Base-by-base conservation (phyloP, 2,888 invertebrate species). In the Xylophagus ater region DNA sequence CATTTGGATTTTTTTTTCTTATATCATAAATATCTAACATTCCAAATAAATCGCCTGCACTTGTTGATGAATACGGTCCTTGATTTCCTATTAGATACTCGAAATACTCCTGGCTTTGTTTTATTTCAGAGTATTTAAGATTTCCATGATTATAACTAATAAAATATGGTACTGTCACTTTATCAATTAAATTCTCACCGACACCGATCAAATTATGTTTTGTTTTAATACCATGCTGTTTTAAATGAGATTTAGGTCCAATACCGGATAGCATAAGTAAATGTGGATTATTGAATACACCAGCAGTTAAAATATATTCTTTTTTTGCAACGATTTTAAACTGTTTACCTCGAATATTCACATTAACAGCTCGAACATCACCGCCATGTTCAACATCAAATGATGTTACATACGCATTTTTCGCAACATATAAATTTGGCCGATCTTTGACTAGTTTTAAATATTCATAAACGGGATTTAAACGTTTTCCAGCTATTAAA, bases 241-340 rank as follows among this genome's bases (percentile, higher is more conserved):
- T 54, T 3, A 87, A 65, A 56, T 87, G 80, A 7, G 69, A 53
- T 14, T 65, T 67, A 1, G 83, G 81, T 4, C 87, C 87, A 2
- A 92, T 64, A 1, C 93, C 93, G 29, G 74, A 75, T 23, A 93
- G 66, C 82, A 92, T 81, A 18, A 94, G 70, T n/a, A 94, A 57
- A 52, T 94, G 92, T 0, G 92, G 89, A 0, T 73, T 57, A 49
- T 73, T 72, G 4, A 34, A 30, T 10, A 18, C 4, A 6, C 35
- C 40, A 4, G 31, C 32, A 10, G 36, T 34, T 1, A 34, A 2
- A 7, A 40, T 40, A 4, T 34, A 12, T 29, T 40, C 34, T 17
- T 34, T 40, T 1, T n/a, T 23, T 7, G 34, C 34, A 10, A 17
- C 23, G 9, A 35, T 33, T 29, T 29, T 26, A 9, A 34, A 17